Conservation (phyloP, 2,113 vertebrate species). For the Phocoena phocoena region DNA sequence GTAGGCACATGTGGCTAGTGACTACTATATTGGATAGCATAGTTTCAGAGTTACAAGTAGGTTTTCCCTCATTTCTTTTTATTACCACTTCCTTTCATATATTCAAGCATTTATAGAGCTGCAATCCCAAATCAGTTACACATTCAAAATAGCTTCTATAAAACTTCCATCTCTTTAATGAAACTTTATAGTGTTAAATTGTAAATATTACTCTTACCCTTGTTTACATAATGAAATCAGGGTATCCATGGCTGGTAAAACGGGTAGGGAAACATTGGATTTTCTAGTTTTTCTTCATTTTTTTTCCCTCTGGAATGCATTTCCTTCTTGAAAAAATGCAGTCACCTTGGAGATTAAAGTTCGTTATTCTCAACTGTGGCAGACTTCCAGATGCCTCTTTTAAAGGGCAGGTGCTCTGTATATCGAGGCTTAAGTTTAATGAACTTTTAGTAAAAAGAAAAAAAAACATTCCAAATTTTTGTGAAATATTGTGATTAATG, state of each 20-base stretch:
- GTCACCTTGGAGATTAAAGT: slow-evolving; percentile 11
- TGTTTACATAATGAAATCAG: background rate
- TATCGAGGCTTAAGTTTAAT: background rate
- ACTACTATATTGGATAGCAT: background rate
- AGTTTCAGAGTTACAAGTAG: background rate
- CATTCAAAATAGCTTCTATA: background rate
- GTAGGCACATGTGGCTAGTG: background rate
- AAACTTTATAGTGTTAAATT: background rate
- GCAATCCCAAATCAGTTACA: background rate
- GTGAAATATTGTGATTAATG: background rate
- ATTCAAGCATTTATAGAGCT: background rate
- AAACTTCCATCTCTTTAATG: background rate
- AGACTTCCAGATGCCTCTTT: slow-evolving; percentile 19
- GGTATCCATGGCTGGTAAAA: background rate
- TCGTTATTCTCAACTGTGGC: slow-evolving; percentile 8
- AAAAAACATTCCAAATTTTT: background rate
- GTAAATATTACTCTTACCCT: background rate
- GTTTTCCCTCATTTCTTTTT: background rate
- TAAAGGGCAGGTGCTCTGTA: background rate
- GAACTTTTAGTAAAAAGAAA: slow-evolving; percentile 25
- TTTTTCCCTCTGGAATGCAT: background rate
- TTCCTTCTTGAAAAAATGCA: slow-evolving; percentile 26
- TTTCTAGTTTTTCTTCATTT: background rate
- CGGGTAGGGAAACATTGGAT: background rate
- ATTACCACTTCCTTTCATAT: background rate